Conservation (phyloP, 2,797 vertebrate genomes). For the Salmo trutta region DNA sequence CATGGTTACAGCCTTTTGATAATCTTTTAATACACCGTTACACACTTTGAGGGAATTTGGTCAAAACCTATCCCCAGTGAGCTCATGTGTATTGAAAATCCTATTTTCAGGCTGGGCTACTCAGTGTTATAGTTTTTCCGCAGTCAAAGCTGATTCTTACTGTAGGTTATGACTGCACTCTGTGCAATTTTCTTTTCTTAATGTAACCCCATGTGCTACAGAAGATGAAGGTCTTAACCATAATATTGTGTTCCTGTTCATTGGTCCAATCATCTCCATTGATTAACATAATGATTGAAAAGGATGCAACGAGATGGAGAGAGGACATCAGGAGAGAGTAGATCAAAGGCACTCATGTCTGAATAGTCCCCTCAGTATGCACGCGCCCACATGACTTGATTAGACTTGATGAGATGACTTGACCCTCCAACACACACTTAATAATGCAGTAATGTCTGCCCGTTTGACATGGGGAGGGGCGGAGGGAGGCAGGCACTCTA, state of each 20-base stretch:
- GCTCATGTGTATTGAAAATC: slow-evolving; percentile 70
- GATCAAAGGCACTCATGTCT: slow-evolving; percentile 6
- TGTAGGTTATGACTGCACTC: slow-evolving; percentile 15
- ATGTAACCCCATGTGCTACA: slow-evolving; percentile 63
- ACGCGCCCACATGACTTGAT: slow-evolving; percentile 84
- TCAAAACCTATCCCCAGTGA: slow-evolving; percentile 69
- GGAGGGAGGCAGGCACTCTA: slow-evolving; percentile 49
- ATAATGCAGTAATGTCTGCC: slow-evolving; percentile 96
- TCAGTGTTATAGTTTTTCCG: slow-evolving; percentile 61
- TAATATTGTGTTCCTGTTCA: slow-evolving; percentile 75
- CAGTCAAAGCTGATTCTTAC: neutral
- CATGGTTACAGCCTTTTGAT: slow-evolving; percentile 65
- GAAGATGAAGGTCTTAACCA: slow-evolving; percentile 71
- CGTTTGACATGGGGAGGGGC: slow-evolving; percentile 74
- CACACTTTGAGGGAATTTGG: slow-evolving; percentile 77
- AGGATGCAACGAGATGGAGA: slow-evolving; percentile 35
- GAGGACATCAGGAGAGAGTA: neutral
- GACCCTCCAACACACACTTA: slow-evolving; percentile 80
- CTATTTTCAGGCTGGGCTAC: slow-evolving; percentile 68
- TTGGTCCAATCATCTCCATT: slow-evolving; percentile 76
- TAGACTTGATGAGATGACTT: slow-evolving; percentile 79
- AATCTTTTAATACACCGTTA: slow-evolving; percentile 76
- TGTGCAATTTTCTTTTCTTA: slow-evolving; percentile 37
- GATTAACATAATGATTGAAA: slow-evolving; percentile 72
- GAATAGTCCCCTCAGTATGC: slow-evolving; percentile 54